Conservation (phyloP, 2,797 vertebrate genomes). For the Poecilia gillii region DNA sequence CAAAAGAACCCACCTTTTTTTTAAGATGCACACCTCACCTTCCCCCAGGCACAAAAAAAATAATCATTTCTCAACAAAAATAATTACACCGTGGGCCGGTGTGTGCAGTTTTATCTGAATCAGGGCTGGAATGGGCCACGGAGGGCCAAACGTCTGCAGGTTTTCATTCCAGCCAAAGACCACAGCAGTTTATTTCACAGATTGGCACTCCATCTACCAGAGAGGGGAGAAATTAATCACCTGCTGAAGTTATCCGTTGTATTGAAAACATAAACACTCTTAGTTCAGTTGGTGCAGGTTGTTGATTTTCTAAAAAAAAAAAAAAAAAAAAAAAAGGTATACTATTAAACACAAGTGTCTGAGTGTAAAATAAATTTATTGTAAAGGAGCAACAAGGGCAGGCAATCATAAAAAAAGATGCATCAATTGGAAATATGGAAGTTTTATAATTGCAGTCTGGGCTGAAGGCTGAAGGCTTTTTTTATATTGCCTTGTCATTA, state of each 20-base stretch:
- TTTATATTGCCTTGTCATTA: not conserved
- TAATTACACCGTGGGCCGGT: constrained; percentile 3
- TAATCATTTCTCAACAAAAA: constrained; percentile 18
- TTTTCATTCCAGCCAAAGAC: constrained; percentile 47
- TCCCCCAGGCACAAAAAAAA: not conserved
- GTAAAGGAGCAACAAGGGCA: not conserved
- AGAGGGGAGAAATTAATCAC: constrained; percentile 52
- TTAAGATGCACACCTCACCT: not conserved
- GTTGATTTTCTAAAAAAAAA: constrained; percentile 3
- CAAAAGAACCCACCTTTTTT: not conserved
- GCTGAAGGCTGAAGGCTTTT: not conserved
- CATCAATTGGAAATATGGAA: not conserved
- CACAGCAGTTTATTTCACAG: constrained; percentile 56
- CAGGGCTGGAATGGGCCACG: constrained; percentile 22
- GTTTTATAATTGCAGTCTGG: not conserved
- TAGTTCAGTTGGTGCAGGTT: constrained; percentile 17
- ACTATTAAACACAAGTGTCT: not conserved
- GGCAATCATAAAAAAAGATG: not conserved
- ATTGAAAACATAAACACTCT: constrained; percentile 41
- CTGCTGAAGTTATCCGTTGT: constrained; percentile 31
- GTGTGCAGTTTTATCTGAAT: constrained; percentile 31
- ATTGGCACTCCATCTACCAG: constrained; percentile 59
- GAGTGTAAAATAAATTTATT: not conserved
- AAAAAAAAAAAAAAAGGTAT: not conserved
- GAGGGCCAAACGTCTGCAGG: constrained; percentile 27